Conservation (phyloP, 2,113 vertebrate genomes). For the Camelus bactrianus region DNA sequence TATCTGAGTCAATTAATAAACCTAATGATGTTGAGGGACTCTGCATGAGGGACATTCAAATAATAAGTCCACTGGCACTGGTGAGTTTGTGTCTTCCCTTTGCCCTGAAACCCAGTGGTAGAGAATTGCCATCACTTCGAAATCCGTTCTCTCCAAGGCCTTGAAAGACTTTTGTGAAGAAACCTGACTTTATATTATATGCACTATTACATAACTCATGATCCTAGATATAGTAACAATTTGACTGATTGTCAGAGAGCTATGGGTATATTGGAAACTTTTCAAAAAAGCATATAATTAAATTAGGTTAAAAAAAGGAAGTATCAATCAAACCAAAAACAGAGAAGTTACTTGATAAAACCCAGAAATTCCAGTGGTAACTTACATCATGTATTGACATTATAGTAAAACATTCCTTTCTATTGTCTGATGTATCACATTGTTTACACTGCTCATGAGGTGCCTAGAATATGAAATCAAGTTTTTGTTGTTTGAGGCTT, state of each 20-base stretch:
- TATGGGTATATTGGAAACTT: neutral
- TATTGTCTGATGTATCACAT: neutral
- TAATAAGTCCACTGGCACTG: neutral
- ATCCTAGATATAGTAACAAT: neutral
- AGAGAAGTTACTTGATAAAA: slow-evolving; percentile 8
- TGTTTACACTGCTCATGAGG: neutral
- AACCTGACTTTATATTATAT: neutral
- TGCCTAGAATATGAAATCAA: neutral
- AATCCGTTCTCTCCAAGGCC: neutral
- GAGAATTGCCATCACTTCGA: neutral
- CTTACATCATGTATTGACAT: neutral
- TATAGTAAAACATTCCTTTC: neutral
- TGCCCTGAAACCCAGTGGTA: neutral
- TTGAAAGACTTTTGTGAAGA: neutral
- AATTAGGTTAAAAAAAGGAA: slow-evolving; percentile 28
- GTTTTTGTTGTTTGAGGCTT: neutral
- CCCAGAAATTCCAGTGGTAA: neutral
- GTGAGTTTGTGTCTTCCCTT: neutral
- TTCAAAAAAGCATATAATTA: neutral
- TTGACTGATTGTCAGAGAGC: neutral
- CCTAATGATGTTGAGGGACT: neutral
- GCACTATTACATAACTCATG: neutral
- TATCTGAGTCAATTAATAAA: slow-evolving; percentile 33
- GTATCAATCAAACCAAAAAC: neutral
- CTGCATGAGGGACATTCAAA: neutral